Base-by-base conservation (phyloP, 23 tunicate species). In the Halocynthia aurantium region DNA sequence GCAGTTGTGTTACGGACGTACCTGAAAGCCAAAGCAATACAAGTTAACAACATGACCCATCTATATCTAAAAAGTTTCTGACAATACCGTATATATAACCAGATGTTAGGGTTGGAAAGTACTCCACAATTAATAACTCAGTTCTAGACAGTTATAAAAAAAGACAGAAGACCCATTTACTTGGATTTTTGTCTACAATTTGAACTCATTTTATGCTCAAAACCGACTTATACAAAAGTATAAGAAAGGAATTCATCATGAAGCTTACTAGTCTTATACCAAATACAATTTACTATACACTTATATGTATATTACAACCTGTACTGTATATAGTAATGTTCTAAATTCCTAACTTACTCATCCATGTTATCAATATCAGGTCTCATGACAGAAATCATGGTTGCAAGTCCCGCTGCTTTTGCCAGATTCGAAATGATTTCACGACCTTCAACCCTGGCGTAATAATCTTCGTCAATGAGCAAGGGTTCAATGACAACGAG, bases 291-390 rank as follows among this genome's bases (percentile, higher is more conserved):
- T 31, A 31, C 44, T 31, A 31, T 31, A 31, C 44, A 31, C 44
- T 31, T 31, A 1, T 31, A 31, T 31, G 4, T 31, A 31, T 0
- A 31, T 31, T 31, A 31, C 44, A 31, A 31, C 44, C 44, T 31
- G 44, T 31, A 31, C 1, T 31, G 44, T 31, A 31, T 31, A 4
- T 31, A 31, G 44, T 4, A 31, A 31, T 31, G 44, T 31, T 31
- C 4, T 31, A 31, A 31, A 31, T 31, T 31, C 15, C 4, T 52
- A 8, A 87, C 93, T 81, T 71, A 95, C 87, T 95, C 99, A 64
- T 95, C 99, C 89, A 95, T 95, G 81, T 95, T 95, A 63, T 95
- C 99, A 80, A 95, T 95, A 76, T 95, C 99, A 58, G 99, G 99
- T 52, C 99, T 82, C 99, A 95, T 95, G 13, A 90, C 94, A 6